phyloP scores from a whole-genome alignment of 2,888 invertebrate genomes.

The Vanessa cardui region DNA sequence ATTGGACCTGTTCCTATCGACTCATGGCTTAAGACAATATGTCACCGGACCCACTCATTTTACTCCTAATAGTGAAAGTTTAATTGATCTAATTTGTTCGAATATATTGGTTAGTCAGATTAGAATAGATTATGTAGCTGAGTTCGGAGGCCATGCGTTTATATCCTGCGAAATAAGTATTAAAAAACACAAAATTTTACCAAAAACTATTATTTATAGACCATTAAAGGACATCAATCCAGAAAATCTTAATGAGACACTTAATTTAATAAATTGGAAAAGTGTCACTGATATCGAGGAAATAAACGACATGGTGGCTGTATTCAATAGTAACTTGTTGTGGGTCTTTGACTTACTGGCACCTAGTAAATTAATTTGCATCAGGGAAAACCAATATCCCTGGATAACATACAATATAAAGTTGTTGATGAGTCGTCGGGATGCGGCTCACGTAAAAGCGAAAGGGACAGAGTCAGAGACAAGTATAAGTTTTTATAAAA shows the following conservation, averaged over 20 bases:
- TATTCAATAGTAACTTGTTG: conserved; percentile 7
- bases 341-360: neutral
- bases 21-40: neutral
- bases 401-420: neutral
- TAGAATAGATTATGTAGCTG: neutral
- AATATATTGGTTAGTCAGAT: too few species aligned
- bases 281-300: neutral
- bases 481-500: neutral
- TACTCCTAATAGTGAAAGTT: too few species aligned
- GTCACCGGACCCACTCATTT: too few species aligned
- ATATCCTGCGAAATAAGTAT: neutral
- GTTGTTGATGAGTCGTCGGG: conserved; percentile 7
- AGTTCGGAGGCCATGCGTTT: conserved; percentile 9
- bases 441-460: neutral
- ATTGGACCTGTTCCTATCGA: neutral
- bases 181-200: neutral
- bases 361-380: neutral
- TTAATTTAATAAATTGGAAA: neutral
- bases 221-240: conserved; percentile 6
- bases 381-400: neutral
- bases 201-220: conserved; percentile 5
- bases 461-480: neutral
- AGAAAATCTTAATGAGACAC: conserved; percentile 5
- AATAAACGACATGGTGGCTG: neutral
- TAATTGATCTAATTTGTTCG: too few species aligned